phyloP scores from a whole-genome alignment of 2,797 vertebrate genomes.

The Xenops minutus region DNA sequence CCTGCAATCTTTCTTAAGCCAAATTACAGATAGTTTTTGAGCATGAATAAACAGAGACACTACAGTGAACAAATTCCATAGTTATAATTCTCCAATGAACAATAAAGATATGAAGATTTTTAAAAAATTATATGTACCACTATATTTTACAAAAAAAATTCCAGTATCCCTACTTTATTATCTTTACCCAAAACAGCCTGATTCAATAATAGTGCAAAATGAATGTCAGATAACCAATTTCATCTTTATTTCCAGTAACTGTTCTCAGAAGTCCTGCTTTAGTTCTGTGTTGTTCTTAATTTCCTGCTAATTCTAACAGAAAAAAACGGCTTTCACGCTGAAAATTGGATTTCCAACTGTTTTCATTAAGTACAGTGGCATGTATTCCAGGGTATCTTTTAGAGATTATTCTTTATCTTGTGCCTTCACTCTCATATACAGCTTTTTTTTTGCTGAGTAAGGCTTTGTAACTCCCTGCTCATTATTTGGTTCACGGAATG shows the following conservation, averaged over 20 bases:
- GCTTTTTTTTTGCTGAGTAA: neutral
- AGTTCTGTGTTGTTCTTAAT: neutral
- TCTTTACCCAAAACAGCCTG: neutral
- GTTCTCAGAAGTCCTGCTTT: neutral
- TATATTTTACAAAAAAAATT: neutral
- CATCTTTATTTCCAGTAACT: neutral
- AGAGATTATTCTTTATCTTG: neutral
- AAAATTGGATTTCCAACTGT: neutral
- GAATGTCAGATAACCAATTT: neutral
- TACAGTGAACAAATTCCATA: neutral
- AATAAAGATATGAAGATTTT: accelerated
- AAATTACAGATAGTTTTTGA: neutral
- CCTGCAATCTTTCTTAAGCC: neutral
- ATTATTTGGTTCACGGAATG: neutral
- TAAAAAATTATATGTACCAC: neutral
- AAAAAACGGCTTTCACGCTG: neutral
- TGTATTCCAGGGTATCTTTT: neutral
- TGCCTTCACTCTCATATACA: neutral
- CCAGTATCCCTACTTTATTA: neutral
- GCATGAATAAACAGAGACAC: neutral
- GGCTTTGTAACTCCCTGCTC: neutral
- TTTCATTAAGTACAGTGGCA: neutral
- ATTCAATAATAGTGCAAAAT: neutral
- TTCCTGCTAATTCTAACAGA: neutral
- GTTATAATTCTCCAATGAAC: neutral